These are phyloP conservation scores for Thomomys bottae DNA, from an alignment of 2,113 vertebrate species.

Conservation along the genomic window DNA sequence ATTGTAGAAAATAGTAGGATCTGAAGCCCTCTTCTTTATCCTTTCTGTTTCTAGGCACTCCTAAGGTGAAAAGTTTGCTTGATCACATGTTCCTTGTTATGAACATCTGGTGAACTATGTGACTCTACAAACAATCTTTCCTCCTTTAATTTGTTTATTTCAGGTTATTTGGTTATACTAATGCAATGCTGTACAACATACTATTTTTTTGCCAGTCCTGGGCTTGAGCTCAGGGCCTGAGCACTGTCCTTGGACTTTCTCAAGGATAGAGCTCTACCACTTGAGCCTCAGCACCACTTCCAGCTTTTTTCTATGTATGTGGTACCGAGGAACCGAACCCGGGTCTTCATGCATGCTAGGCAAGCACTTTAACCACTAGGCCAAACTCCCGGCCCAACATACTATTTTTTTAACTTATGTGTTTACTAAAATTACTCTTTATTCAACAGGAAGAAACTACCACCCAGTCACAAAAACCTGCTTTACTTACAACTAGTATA, in stretches of 20 bases:
- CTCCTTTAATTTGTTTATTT: neutral
- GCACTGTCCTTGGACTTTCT: too few species aligned
- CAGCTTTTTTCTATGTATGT: too few species aligned
- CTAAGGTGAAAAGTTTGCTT: accelerated
- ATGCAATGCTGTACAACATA: neutral
- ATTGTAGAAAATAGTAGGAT: neutral
- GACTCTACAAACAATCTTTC: neutral
- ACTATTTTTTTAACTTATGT: too few species aligned
- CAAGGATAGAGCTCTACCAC: too few species aligned
- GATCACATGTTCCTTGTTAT: neutral
- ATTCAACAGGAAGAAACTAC: neutral
- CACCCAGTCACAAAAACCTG: neutral
- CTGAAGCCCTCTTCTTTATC: neutral
- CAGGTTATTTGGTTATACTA: neutral
- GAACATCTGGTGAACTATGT: neutral
- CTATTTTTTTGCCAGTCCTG: too few species aligned
- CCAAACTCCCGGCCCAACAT: too few species aligned
- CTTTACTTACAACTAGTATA: too few species aligned
- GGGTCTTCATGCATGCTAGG: too few species aligned
- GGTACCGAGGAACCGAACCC: too few species aligned
- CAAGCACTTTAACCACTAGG: too few species aligned
- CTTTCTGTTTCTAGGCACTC: neutral
- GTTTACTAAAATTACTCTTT: neutral
- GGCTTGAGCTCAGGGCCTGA: too few species aligned
- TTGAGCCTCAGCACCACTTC: too few species aligned